Evolutionary conservation across 2,113 vertebrate genomes (phyloP).

Genomic region (Piaya cayana): DNA sequence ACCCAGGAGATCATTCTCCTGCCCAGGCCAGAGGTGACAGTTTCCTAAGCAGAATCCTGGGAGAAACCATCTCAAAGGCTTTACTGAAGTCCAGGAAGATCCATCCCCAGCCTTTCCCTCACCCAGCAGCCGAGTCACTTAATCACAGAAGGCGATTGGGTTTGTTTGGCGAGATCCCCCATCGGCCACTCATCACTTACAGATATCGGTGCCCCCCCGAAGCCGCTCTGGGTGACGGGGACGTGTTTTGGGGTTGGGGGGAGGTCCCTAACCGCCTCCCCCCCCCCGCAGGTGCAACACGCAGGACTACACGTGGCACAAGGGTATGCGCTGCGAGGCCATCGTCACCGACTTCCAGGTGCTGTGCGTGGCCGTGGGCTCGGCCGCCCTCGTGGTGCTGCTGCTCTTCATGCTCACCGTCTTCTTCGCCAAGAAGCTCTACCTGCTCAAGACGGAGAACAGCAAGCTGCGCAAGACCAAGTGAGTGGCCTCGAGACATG

Average conservation of each 20-base stretch:
- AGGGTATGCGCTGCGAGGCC: conserved; percentile 92
- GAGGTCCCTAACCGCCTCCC: not conserved
- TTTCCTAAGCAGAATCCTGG: no score
- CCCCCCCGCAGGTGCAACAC: conserved; percentile 87
- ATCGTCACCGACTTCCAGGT: conserved; percentile 99
- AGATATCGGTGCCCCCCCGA: accelerated
- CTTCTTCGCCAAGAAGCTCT: conserved; percentile 98
- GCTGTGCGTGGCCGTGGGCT: conserved; percentile 92
- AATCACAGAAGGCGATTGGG: no score
- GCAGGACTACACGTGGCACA: conserved; percentile 99
- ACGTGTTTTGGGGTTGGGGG: accelerated
- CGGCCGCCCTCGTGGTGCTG: conserved; percentile 88
- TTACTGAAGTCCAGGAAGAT: no score
- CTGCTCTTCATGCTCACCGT: conserved; percentile 98
- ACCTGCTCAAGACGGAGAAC: conserved; percentile 96
- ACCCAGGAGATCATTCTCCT: no score
- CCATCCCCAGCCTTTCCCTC: no score
- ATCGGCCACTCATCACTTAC: no score
- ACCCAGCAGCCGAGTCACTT: no score
- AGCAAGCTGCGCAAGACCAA: conserved; percentile 94
- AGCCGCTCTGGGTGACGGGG: not conserved
- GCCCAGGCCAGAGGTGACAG: no score
- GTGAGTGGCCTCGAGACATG: conserved; percentile 71
- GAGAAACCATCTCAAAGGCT: no score
- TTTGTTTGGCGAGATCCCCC: no score